phyloP scores from a whole-genome alignment of 2,113 vertebrate genomes.

The Nestor notabilis region DNA sequence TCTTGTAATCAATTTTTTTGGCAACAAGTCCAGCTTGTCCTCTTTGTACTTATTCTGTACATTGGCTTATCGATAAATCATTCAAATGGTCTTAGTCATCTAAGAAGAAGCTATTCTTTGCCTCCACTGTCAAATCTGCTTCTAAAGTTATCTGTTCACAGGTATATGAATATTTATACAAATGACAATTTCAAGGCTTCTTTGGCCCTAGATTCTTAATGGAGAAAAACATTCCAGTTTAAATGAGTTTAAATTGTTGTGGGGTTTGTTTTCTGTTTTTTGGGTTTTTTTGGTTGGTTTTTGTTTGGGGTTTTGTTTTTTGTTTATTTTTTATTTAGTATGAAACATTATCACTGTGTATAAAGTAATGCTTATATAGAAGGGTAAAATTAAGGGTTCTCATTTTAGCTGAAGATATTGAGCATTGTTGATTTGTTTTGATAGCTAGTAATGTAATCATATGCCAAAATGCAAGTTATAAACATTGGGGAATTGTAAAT shows the following conservation, averaged over 20 bases:
- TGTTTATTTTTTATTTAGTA: background rate
- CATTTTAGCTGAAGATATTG: background rate
- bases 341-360: background rate
- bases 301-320: background rate
- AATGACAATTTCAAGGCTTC: conserved; percentile 8
- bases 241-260: background rate
- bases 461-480: background rate
- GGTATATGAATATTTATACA: conserved; percentile 25
- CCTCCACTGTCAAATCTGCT: conserved; percentile 35
- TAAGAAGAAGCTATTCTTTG: background rate
- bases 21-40: background rate
- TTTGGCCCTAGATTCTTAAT: background rate
- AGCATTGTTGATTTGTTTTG: background rate
- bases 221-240: background rate
- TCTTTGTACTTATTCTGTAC: conserved; percentile 45
- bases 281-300: background rate
- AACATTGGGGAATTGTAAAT: background rate
- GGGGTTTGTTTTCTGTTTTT: background rate
- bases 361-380: background rate
- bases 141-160: conserved; percentile 37
- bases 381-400: background rate
- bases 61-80: conserved; percentile 63
- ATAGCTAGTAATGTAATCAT: background rate
- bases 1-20: conserved; percentile 34
- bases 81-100: conserved; percentile 42